Evolutionary conservation across 2,888 invertebrate species (phyloP).

Genomic region (Megalurothrips usitatus): DNA sequence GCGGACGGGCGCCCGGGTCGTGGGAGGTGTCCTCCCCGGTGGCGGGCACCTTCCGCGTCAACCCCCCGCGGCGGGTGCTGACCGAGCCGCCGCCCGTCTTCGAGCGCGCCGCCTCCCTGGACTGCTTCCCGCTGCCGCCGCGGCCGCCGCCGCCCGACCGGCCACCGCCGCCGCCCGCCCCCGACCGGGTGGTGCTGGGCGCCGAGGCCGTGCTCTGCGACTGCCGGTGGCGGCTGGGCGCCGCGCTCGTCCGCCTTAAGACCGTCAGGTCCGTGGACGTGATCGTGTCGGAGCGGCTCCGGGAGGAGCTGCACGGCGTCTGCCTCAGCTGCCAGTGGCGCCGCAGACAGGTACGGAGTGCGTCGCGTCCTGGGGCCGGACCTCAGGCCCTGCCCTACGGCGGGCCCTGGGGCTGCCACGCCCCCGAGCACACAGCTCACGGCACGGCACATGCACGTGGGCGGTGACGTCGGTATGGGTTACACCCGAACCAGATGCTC

Average conservation of each 20-base stretch:
- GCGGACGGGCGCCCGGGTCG: background rate
- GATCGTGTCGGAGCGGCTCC: constrained; percentile 8
- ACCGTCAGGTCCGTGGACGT: constrained; percentile 6
- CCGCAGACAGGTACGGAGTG: background rate
- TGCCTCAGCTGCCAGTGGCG: constrained; percentile 1
- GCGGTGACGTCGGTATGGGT: too few relatives aligned
- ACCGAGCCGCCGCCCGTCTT: constrained; percentile 9
- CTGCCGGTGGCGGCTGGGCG: background rate
- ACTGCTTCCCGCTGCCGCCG: background rate
- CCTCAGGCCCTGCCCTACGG: too few relatives aligned
- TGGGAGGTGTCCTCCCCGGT: constrained; percentile 1
- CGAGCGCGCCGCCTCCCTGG: constrained; percentile 14
- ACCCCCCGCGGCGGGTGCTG: background rate
- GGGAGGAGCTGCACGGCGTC: constrained; percentile 6
- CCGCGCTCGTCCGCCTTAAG: constrained; percentile 2
- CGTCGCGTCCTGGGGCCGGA: background rate
- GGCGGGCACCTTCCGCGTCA: constrained; percentile 21
- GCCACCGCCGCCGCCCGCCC: background rate
- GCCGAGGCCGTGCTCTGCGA: constrained; percentile 3
- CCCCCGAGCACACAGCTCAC: too few relatives aligned
- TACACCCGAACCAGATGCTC: too few relatives aligned
- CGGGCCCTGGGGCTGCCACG: too few relatives aligned
- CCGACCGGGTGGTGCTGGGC: constrained; percentile 2
- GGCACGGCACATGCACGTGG: too few relatives aligned
- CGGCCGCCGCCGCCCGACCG: background rate